A percentile compares a stretch with the other conserved stretches of the same genome.
phyloP scores from a whole-genome alignment of 2,888 invertebrate species.

The Megamerina dolium region DNA sequence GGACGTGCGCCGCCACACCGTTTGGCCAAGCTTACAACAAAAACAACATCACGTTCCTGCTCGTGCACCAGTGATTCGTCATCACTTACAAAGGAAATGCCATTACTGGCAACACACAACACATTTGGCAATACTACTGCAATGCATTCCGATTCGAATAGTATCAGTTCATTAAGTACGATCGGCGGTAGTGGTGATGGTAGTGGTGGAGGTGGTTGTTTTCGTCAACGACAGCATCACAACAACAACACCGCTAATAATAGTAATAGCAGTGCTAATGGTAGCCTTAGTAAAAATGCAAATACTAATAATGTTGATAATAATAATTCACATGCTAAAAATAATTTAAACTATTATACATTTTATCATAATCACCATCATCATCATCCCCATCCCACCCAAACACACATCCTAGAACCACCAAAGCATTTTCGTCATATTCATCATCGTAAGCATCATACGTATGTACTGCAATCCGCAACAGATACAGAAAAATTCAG shows the following conservation, averaged over 20 bases:
- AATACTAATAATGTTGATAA: constrained; percentile 6
- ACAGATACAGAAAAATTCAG: constrained; percentile 47
- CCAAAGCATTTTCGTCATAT: too few relatives aligned
- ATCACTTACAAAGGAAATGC: constrained; percentile 7
- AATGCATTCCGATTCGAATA: constrained; percentile 2
- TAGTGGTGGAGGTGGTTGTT: too few relatives aligned
- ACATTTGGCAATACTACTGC: not conserved
- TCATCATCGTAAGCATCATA: too few relatives aligned
- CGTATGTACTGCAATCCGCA: too few relatives aligned
- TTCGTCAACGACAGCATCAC: too few relatives aligned
- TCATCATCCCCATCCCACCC: constrained; percentile 17
- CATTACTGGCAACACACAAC: not conserved
- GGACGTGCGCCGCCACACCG: constrained; percentile 27
- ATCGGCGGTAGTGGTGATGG: too few relatives aligned
- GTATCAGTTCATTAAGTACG: not conserved
- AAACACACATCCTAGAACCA: constrained; percentile 21
- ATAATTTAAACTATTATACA: constrained; percentile 20
- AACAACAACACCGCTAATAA: constrained; percentile 6
- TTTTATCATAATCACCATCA: constrained; percentile 18
- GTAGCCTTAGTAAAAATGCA: constrained; percentile 5
- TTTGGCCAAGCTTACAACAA: constrained; percentile 16
- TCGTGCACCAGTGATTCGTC: constrained; percentile 27
- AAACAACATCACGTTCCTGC: constrained; percentile 29
- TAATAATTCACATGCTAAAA: constrained; percentile 17
- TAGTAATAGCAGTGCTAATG: not conserved